Base-by-base conservation (phyloP, 2,113 vertebrate genomes). In the Siphamia tubifer region DNA sequence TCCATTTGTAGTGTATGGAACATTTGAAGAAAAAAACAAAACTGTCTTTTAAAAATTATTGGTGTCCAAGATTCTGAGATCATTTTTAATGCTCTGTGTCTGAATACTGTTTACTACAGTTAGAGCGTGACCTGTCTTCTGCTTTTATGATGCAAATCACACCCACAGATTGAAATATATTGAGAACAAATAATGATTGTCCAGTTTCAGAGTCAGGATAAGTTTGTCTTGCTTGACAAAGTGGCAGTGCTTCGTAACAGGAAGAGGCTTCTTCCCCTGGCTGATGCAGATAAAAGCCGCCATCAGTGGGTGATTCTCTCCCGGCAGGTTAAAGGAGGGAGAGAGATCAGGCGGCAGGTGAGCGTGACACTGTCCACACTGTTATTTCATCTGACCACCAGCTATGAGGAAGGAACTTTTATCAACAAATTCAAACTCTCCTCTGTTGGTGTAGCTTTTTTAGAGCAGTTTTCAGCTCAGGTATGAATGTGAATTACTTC, bases 171-270 rank as follows among this genome's bases (percentile, higher is more conserved):
- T 23, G 42, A 56, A 44, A 35, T 47, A 12, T 11, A n/a, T 25
- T 16, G 39, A 52, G 45, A 31, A 40, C 3, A 2, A 16, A 47
- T 21, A 39, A 8, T 0, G 21, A 38, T 28, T 68, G 60, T 53
- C 38, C 31, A 20, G 28, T 27, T 43, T 63, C 56, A 47, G 38
- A 54, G 32, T n/a, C 38, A 28, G 64, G 47, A 54, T 45, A 78
- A 81, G 43, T 73, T 79, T 77, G 58, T 65, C 70, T 70, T 77
- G 77, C 72, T 85, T 68, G 90, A 93, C 58, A 85, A 77, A 85
- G 76, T 90, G 80, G 84, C 82, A 74, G 62, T 68, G 72, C 68
- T 82, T 90, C 48, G 70, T 52, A 86, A 75, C 30, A 61, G 70
- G 49, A 81, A 85, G 53, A 87, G 55, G 72, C 40, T 16, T 49